phyloP scores from a whole-genome alignment of 1,140 invertebrate species.

The Radopholus similis region DNA sequence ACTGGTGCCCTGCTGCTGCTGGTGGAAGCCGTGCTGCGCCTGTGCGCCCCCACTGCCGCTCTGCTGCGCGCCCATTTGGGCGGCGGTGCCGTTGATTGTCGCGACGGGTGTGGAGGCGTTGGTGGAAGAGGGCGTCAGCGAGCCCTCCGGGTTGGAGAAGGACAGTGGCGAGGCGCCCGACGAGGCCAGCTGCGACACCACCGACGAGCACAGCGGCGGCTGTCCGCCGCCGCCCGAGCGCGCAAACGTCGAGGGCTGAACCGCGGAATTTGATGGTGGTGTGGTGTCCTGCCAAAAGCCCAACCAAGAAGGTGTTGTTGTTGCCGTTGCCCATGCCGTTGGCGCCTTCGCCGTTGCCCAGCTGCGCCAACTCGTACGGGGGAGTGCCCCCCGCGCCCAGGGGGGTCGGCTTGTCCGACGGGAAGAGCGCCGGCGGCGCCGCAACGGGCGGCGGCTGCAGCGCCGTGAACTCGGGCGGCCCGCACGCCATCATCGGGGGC shows the following conservation, averaged over 20 bases:
- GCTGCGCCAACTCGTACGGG: neutral
- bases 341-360: neutral
- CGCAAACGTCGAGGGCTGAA: neutral
- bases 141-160: slow-evolving; percentile 13
- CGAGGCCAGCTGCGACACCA: neutral
- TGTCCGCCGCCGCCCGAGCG: neutral
- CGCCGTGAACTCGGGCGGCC: neutral
- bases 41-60: neutral
- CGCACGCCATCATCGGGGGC: neutral
- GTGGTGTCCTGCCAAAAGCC: neutral
- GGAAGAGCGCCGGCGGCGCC: neutral
- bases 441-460: neutral
- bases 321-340: neutral
- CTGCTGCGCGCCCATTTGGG: slow-evolving; percentile 4
- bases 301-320: neutral
- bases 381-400: neutral
- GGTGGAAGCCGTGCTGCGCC: slow-evolving; percentile 1
- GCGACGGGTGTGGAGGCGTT: slow-evolving; percentile 18
- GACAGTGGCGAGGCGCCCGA: slow-evolving; percentile 10
- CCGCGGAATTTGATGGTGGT: neutral
- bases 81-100: too few relatives aligned
- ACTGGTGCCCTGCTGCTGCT: neutral
- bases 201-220: neutral
- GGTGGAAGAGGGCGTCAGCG: slow-evolving; percentile 17
- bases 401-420: neutral